Evolutionary conservation across 2,888 invertebrate genomes (phyloP), one percentile per base, ranked within the genome.

Genomic region (Parapristionchus giblindavisi): DNA sequence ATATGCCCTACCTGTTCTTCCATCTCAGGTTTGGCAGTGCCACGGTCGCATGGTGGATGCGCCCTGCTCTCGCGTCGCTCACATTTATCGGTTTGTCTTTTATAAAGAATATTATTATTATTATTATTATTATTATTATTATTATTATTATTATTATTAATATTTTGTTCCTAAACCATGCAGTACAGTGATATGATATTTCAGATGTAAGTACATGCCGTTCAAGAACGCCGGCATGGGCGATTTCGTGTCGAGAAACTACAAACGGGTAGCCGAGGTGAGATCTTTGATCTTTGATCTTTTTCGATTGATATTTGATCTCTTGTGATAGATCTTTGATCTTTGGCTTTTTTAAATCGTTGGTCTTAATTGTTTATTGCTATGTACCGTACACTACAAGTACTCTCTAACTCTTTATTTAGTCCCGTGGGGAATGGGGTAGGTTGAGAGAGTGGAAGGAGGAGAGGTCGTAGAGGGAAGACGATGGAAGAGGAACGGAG

Each of bases 261-360:
- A 88, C 78, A 87, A 85, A 79, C 78, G 88, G 61, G 88, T 88
- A 6, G 88, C 88, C n/a, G 87, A 87, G 78, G 96, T 96, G 2
- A 96, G 52, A 52, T 65, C 27, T 40, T 48, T 65, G 61, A 38
- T 43, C 63, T 54, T 54, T 54, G 2, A 29, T 2, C 5, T 21
- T 96, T 96, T 96, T 96, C 87, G 96, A 96, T 85, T 96, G 94
- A 88, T 93, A 3, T 40, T 0, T 58, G 38, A 40, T 32, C 52
- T 36, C 70, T 27, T 3, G 61, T 38, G 58, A 34, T 32, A 58
- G 29, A 56, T 21, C 36, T 24, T 60, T 11, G 43, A 29, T 21
- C 11, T 43, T 40, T 65, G 43, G 8, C 8, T 43, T 8, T 8
- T 43, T 43, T 43, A 17, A 43, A 43, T 17, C 17, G 11, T 43